Evolutionary conservation across 1,140 invertebrate species (phyloP), one percentile per base, ranked within the genome.

Genomic region (Solen grandis): DNA sequence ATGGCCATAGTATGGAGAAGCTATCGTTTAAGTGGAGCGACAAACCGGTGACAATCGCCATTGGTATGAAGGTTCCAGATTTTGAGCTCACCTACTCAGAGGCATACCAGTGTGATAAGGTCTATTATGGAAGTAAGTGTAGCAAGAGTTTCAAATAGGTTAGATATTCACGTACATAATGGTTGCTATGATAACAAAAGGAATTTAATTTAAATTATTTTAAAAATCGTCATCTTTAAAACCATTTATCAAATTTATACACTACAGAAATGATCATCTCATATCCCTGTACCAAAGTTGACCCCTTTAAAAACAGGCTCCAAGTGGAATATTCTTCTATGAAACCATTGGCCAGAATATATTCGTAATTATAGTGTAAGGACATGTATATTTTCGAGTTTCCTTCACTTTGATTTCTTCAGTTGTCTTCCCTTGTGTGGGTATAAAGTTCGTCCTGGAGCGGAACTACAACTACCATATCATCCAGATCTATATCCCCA

Each of bases 401-500:
- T 50, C 31, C 46, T 29, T 36, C 2, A 25, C 19, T 76, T 14
- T 50, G 36, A 5, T 14, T 79, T 29, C 79, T 68, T 59, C 29
- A 78, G 78, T 78, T 19, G 55, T 33, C 10, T 84, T 75, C 46
- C 74, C 84, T 2, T 87, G 80, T 83, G 29, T 97, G 5, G 92
- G 95, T 80, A 95, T 96, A 0, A 95, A 95, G 70, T 97, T 98
- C 92, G 96, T 97, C 91, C 93, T 99, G 5, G 95, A 96, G 86
- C 93, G 97, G 19, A 95, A 97, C 88, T 97, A 96, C 3, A 97
- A 97, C 50, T 98, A 97, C 89, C 98, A 98, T 91, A 94, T 98
- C 0, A 96, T 97, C 81, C 96, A 97, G 92, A 96, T 97, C 5
- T 98, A 98, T 91, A 94, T 98, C 33, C 97, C 97, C 0, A 98